Percentiles rank a stretch among this genome's conserved stretches.
phyloP scores from a whole-genome alignment of 2,113 vertebrate species.

The Pitta sordida region DNA sequence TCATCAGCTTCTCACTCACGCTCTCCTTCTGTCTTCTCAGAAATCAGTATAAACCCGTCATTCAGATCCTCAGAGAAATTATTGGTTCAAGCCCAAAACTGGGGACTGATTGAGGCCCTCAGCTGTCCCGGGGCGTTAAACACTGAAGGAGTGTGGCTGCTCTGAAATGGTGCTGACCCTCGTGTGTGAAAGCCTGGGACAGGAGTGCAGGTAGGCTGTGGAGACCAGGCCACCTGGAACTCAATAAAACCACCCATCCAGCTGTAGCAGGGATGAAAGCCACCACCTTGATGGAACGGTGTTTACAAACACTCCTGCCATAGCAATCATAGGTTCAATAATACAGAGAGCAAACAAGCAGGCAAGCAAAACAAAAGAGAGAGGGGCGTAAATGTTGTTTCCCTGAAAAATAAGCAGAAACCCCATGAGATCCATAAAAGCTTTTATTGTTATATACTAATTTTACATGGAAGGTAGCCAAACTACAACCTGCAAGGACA shows the following conservation, averaged over 20 bases:
- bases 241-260: rapidly evolving
- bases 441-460: background rate
- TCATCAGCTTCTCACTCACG: background rate
- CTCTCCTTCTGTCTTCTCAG: background rate
- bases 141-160: background rate
- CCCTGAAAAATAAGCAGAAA: background rate
- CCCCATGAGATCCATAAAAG: rapidly evolving
- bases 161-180: background rate
- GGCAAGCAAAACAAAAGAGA: background rate
- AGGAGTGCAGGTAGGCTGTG: rapidly evolving
- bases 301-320: background rate
- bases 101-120: background rate
- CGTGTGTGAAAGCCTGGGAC: rapidly evolving
- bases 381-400: background rate
- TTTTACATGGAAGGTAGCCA: background rate
- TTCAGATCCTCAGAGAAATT: rapidly evolving
- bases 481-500: background rate
- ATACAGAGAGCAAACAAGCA: background rate
- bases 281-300: background rate
- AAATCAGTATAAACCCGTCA: background rate
- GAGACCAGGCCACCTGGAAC: background rate
- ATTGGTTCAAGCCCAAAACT: background rate
- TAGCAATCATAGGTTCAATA: background rate
- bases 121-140: background rate
- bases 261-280: background rate